Evolutionary conservation across 2,797 vertebrate genomes (phyloP), one percentile per base, ranked within the genome.

Genomic region (Macroramphosus scolopax): DNA sequence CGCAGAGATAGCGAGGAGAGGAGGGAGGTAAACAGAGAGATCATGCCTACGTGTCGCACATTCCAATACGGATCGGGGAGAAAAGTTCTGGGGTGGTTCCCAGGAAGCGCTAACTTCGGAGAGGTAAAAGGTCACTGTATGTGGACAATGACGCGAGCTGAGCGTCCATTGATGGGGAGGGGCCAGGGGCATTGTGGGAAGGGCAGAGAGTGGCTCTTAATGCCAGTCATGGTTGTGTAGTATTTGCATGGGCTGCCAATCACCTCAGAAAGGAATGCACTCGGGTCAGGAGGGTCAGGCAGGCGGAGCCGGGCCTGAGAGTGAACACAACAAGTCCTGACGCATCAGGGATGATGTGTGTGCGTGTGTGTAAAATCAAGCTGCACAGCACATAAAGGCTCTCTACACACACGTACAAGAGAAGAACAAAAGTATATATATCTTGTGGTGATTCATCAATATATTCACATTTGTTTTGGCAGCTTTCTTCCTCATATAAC

Each of bases 51-150:
- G 82, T 86, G 89, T 86, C 79, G 56, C 81, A 86, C 84, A 89
- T 91, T 91, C 89, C 88, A 88, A 87, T 82, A 77, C 42, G 65
- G 82, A 79, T 63, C 11, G 76, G n/a, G n/a, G 73, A 66, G 75
- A 85, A 89, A 91, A 90, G 89, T 92, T 89, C 81, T 80, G 71
- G 75, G 81, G 79, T 77, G 75, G 86, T 86, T 68, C 87, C 87
- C 83, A 89, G 85, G 82, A 90, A 91, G 84, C 77, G 58, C 81
- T 77, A 88, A 82, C 83, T 87, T 87, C 49, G 55, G 82, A 77
- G 76, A 86, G 88, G 88, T 89, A 89, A 91, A 87, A 92, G 91
- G 90, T 92, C 89, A 87, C 81, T 89, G 87, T 91, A 92, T 89
- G 52, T 74, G 88, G 85, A 90, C 90, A 91, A 91, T 90, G 89